Conservation (phyloP, 2,113 vertebrate genomes). For the Colinus virginianus region DNA sequence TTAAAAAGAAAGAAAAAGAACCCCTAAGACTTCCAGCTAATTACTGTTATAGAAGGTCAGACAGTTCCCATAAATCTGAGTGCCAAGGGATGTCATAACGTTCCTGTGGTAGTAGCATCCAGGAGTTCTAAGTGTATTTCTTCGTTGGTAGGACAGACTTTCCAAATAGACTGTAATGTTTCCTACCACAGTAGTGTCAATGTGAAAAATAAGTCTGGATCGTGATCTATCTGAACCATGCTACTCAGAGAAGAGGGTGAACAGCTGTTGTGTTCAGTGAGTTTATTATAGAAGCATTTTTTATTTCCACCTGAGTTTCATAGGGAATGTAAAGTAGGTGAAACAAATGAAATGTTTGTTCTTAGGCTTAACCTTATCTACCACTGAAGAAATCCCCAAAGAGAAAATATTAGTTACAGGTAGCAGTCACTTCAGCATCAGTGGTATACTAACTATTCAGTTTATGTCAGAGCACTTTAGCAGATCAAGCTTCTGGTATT, state of each 20-base stretch:
- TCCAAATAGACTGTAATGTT: constrained; percentile 1
- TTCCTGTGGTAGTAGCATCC: not conserved
- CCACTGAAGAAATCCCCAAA: not conserved
- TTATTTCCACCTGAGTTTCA: not conserved
- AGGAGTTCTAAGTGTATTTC: not conserved
- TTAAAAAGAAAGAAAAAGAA: not conserved
- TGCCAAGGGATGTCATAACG: constrained; percentile 33
- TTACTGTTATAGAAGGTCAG: constrained; percentile 36
- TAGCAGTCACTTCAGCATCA: not conserved
- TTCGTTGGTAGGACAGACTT: constrained; percentile 15
- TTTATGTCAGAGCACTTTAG: not conserved
- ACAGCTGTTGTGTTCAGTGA: constrained; percentile 4
- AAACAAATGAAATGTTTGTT: constrained; percentile 36
- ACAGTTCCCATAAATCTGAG: constrained; percentile 54
- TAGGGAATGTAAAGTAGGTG: not conserved
- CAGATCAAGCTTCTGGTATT: not conserved
- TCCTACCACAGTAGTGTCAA: not conserved
- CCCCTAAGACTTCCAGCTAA: not conserved
- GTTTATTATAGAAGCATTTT: constrained; percentile 40
- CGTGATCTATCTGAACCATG: not conserved
- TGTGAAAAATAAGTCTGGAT: constrained; percentile 38
- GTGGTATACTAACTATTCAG: not conserved
- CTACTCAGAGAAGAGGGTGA: constrained; percentile 12
- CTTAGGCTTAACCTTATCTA: constrained; percentile 11
- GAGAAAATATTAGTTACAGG: not conserved